Evolutionary conservation across 1,140 invertebrate genomes (phyloP).

Genomic region (Trichonephila clavipes): DNA sequence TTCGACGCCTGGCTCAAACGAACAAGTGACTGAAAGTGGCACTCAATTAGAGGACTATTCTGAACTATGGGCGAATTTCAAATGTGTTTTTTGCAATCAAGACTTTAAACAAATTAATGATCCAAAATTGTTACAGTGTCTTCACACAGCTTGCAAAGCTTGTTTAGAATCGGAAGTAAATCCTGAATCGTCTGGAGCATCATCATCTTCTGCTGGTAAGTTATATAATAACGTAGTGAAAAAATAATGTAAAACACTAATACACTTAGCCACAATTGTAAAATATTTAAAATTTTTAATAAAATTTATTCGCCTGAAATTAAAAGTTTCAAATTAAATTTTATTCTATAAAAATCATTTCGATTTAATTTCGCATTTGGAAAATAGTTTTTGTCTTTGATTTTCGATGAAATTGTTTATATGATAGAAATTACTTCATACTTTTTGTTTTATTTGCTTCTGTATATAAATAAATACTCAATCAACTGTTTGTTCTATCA

Average conservation of each 20-base stretch:
- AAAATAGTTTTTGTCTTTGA: too few relatives aligned
- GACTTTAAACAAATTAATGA: slow-evolving; percentile 83
- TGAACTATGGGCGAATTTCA: slow-evolving; percentile 78
- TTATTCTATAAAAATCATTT: background rate
- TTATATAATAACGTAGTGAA: too few relatives aligned
- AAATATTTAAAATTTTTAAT: background rate
- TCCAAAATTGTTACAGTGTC: slow-evolving; percentile 91
- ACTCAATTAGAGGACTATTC: slow-evolving; percentile 14
- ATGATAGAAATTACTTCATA: too few relatives aligned
- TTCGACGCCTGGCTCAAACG: slow-evolving; percentile 52
- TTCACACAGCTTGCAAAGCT: slow-evolving; percentile 90
- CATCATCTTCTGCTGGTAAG: slow-evolving; percentile 47
- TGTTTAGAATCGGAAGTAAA: slow-evolving; percentile 88
- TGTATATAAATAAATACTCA: too few relatives aligned
- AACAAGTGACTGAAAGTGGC: slow-evolving; percentile 69
- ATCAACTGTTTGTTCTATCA: too few relatives aligned
- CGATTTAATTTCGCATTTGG: too few relatives aligned
- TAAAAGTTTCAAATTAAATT: background rate
- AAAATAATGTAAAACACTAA: background rate
- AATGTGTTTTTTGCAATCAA: slow-evolving; percentile 87
- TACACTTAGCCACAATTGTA: background rate
- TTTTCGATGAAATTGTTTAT: too few relatives aligned
- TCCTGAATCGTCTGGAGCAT: slow-evolving; percentile 18
- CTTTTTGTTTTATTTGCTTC: too few relatives aligned
- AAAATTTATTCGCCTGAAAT: background rate